Conservation (phyloP, 2,113 vertebrate species). For the Hepsetus odoe region DNA sequence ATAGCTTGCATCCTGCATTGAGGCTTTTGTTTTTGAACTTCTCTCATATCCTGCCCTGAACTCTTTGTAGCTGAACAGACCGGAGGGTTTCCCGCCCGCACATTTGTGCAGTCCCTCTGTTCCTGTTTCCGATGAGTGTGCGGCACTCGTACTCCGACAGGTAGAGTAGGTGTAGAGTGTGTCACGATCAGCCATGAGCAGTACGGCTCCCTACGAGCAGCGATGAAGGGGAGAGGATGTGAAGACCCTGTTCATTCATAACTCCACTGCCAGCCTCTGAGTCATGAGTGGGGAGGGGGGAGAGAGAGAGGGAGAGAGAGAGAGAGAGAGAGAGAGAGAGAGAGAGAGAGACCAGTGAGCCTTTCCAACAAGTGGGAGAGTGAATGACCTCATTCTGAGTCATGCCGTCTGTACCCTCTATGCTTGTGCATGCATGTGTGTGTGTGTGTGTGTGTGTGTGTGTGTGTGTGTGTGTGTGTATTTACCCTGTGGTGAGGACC, state of each 20-base stretch:
- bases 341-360: conserved; percentile 27
- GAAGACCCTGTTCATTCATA: conserved; percentile 47
- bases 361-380: conserved; percentile 44
- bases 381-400: conserved; percentile 57
- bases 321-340: conserved; percentile 22
- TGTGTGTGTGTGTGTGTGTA: not conserved
- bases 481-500: not conserved
- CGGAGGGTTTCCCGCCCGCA: not conserved
- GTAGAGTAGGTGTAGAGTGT: conserved; percentile 48
- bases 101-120: conserved; percentile 28
- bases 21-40: not conserved
- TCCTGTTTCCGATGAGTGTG: conserved; percentile 7
- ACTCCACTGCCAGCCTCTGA: conserved; percentile 35
- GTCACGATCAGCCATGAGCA: conserved; percentile 49
- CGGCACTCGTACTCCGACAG: conserved; percentile 18
- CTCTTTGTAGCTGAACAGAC: not conserved
- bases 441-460: conserved; percentile 1
- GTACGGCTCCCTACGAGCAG: conserved; percentile 43
- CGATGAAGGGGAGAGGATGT: conserved; percentile 10
- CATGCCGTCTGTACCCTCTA: conserved; percentile 40
- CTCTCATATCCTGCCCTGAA: not conserved
- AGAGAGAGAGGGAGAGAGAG: not conserved
- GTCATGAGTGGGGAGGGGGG: conserved; percentile 16
- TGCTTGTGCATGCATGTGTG: too few species aligned
- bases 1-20: too few species aligned